These are phyloP conservation scores for Chanos chanos DNA, from an alignment of 2,797 vertebrate species.

Conservation along the genomic window DNA sequence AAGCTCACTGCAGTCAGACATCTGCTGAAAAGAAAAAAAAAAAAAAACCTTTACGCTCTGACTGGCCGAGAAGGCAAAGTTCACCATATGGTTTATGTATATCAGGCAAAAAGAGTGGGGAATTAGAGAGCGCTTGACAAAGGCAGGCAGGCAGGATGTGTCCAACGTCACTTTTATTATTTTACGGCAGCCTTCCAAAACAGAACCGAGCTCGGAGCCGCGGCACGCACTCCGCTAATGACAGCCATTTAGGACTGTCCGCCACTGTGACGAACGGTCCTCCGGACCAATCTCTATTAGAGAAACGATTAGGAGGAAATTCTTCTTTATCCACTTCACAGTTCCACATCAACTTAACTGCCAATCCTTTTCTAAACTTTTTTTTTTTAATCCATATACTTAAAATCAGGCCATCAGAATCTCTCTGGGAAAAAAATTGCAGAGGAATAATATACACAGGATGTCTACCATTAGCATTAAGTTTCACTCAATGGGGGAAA, in stretches of 20 bases:
- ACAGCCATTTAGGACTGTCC: slow-evolving; percentile 44
- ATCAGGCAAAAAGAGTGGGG: slow-evolving; percentile 36
- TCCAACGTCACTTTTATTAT: slow-evolving; percentile 66
- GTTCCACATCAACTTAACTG: background rate
- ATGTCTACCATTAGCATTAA: slow-evolving; percentile 20
- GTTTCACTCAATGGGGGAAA: slow-evolving; percentile 32
- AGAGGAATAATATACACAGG: slow-evolving; percentile 1
- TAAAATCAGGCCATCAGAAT: background rate
- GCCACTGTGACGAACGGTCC: slow-evolving; percentile 33
- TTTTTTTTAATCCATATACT: background rate
- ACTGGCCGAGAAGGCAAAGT: slow-evolving; percentile 10
- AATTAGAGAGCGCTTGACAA: slow-evolving; percentile 30
- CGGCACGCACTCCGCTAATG: slow-evolving; percentile 44
- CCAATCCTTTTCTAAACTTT: background rate
- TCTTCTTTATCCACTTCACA: background rate
- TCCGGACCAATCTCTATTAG: slow-evolving; percentile 47
- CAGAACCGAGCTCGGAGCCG: slow-evolving; percentile 46
- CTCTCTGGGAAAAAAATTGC: slow-evolving; percentile 7
- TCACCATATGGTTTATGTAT: slow-evolving; percentile 45
- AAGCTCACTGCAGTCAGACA: slow-evolving; percentile 32
- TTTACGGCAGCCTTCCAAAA: slow-evolving; percentile 57
- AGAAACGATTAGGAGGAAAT: slow-evolving; percentile 23
- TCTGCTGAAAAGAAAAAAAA: slow-evolving; percentile 1
- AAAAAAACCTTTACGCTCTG: background rate
- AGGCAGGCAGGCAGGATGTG: slow-evolving; percentile 58